Conservation (phyloP, 1,140 invertebrate genomes). For the Philopotamus ludificatus region DNA sequence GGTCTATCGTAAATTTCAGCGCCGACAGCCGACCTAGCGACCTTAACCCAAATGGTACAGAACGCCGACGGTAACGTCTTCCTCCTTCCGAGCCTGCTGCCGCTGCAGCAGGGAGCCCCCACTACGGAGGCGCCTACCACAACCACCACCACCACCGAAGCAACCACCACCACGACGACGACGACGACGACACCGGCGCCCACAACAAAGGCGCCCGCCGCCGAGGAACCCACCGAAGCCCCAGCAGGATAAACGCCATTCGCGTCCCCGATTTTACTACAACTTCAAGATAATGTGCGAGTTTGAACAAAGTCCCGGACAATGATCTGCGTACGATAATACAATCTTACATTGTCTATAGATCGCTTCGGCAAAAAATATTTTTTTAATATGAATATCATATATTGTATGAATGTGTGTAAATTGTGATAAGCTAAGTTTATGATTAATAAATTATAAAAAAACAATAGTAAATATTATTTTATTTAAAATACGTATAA, state of each 20-base stretch:
- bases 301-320: too few species aligned
- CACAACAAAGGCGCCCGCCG: background rate
- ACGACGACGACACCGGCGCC: slow-evolving; percentile 1
- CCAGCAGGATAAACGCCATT: slow-evolving; percentile 6
- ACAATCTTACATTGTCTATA: too few species aligned
- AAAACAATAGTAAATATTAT: too few species aligned
- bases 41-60: slow-evolving; percentile 5
- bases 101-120: background rate
- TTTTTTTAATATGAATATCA: too few species aligned
- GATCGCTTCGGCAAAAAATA: too few species aligned
- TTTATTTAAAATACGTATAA: too few species aligned
- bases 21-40: slow-evolving; percentile 17
- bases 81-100: slow-evolving; percentile 4
- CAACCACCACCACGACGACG: slow-evolving; percentile 6
- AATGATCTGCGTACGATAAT: too few species aligned
- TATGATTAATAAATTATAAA: too few species aligned
- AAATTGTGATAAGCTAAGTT: too few species aligned
- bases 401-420: too few species aligned
- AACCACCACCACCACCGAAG: background rate
- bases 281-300: too few species aligned
- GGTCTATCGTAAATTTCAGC: slow-evolving; percentile 8
- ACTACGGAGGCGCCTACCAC: slow-evolving; percentile 13
- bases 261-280: too few species aligned
- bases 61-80: background rate
- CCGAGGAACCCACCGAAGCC: slow-evolving; percentile 7